Evolutionary conservation across 2,797 vertebrate genomes (phyloP), one percentile per base, ranked within the genome.

Genomic region (Natrix natrix): DNA sequence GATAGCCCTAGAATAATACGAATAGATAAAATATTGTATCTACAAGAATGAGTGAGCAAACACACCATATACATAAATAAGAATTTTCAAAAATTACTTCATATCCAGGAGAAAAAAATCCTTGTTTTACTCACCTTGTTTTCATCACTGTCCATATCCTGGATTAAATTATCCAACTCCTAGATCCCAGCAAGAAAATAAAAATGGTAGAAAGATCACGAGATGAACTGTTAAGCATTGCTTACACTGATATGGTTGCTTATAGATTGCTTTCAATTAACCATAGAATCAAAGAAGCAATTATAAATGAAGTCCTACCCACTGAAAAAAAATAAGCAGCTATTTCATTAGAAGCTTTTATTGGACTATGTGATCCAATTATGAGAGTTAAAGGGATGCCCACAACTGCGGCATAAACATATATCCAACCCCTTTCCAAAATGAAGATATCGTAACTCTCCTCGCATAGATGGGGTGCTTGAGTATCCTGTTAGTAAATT

Each of bases 151-250:
- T 98, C 99, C 91, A 98, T 98, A 92, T 99, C 99, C 96, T 99
- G 97, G 95, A 99, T 99, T 94, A 99, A 98, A 95, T 97, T 96
- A 94, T 99, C 99, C 3, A 99, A 97, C 92, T 99, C 99, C 98
- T 99, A 98, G 59, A 98, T 98, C 95, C 97, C 63, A 94, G 94
- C 91, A 92, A 96, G 95, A 94, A 22, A 32, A 83, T 20, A 83
- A 83, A 83, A 92, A 96, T 0, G 48, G 93, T 13, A 78, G 91
- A 87, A 94, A 26, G 88, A 86, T 52, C 61, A 43, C 24, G 78
- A 83, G 78, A 48, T 83, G 43, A 83, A 83, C 37, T 48, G 8
- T 48, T 11, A 83, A 48, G 22, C 20, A 48, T 24, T 43, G 69
- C 17, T 78, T 43, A 43, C 20, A 48, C 28, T 55, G 28, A 57